Percentiles rank a stretch among this genome's conserved stretches.
These are phyloP conservation scores for Drosophila auraria DNA, from an alignment of 1,140 invertebrate species.

Conservation along the genomic window DNA sequence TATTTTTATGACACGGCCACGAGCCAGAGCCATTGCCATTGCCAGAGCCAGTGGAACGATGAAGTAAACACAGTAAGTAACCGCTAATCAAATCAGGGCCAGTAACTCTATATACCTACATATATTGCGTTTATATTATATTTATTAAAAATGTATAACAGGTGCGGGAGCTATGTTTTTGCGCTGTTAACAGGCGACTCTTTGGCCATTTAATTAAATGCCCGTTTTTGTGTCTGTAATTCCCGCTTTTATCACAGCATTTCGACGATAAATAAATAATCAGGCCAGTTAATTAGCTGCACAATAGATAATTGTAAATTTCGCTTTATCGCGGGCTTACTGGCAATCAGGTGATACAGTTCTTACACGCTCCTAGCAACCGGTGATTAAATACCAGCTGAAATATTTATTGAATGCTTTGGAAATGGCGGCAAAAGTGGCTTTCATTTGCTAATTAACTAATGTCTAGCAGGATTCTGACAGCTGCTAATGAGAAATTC, in stretches of 20 bases:
- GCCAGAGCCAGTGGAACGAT: conserved; percentile 29
- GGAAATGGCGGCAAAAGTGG: not conserved
- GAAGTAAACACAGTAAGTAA: conserved; percentile 51
- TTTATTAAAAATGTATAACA: not conserved
- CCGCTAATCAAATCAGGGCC: conserved; percentile 45
- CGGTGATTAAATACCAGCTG: conserved; percentile 15
- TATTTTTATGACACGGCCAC: conserved; percentile 71
- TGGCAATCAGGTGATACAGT: conserved; percentile 29
- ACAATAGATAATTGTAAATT: conserved; percentile 26
- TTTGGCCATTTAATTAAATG: conserved; percentile 3
- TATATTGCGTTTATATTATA: not conserved
- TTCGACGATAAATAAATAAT: conserved; percentile 17
- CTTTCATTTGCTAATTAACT: conserved; percentile 21
- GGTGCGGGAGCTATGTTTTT: conserved; percentile 2
- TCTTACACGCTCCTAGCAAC: conserved; percentile 38
- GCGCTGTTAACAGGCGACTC: conserved; percentile 4
- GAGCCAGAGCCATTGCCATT: conserved; percentile 10
- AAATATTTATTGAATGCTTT: conserved; percentile 18
- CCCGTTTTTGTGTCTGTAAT: conserved; percentile 1
- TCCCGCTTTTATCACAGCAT: conserved; percentile 13
- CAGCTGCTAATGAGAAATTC: not conserved
- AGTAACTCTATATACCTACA: not conserved
- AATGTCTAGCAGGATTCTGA: not conserved
- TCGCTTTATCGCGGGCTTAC: conserved; percentile 6
- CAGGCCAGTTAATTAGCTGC: conserved; percentile 27